Evolutionary conservation across 2,888 invertebrate genomes (phyloP), one percentile per base, ranked within the genome.

Genomic region (Luperina testacea): DNA sequence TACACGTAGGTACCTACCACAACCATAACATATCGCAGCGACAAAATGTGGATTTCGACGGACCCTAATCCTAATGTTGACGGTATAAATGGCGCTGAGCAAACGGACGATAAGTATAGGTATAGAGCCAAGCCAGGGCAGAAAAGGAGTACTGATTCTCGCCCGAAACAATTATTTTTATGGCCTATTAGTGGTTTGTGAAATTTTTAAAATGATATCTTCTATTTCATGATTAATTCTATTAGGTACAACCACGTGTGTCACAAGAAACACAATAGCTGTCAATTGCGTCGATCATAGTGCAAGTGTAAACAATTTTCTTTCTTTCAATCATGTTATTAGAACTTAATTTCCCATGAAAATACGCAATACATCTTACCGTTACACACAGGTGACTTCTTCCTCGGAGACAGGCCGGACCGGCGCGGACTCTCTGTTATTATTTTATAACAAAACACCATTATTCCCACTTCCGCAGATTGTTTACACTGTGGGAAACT

Each of bases 361-460:
- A 51, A 72, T 51, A 11, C 9, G 45, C 24, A 48, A 27, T 65
- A 48, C 32, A 70, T 74, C 91, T 90, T 85, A 94, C 94, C 88
- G 75, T 90, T 86, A 65, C 67, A 57, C 78, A 75, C 61, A 9
- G 93, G 86, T 0, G 93, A 92, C n/a, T 83, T 88, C 78, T 94
- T 95, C 82, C 92, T 90, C 63, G 96, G 95, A 68, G 96, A 95
- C 45, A 88, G 72, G 32, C 90, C 87, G 7, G 93, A 92, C 65
- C 94, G 89, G 24, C 92, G 88, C 80, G 96, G 95, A 20, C 95
- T 93, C 65, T 95, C 95, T 91, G 96, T 96, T 93, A 96, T 93
- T 89, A 94, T 91, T 94, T 96, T 96, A 90, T 96, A 96, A 94
- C 96, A 96, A 94, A 96, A 96, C 92, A 96, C 96, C 96, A 96